Base-by-base conservation (phyloP, 2,888 invertebrate genomes). In the Vannuccia rotundouncinata region DNA sequence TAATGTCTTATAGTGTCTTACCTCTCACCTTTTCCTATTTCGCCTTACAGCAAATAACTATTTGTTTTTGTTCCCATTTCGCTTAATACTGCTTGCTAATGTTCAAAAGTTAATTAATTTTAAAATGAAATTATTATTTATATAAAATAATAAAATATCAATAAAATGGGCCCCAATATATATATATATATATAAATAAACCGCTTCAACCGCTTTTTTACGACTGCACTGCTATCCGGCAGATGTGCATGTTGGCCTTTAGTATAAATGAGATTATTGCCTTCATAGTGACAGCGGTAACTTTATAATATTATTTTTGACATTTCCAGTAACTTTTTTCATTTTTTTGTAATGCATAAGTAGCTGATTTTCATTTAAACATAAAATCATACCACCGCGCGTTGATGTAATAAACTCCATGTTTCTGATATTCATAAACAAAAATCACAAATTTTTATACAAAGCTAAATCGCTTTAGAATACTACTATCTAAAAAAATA, bases 181-280 rank as follows among this genome's bases (percentile, higher is more conserved):
- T n/a, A n/a, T n/a, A n/a, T n/a, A n/a, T n/a, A n/a, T n/a, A n/a
- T n/a, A n/a, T n/a, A n/a, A n/a, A n/a, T n/a, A n/a, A n/a, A n/a
- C 25, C 22, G 66, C 66, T 13, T 66, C 25, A 13, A 66, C 66
- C 25, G 66, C 66, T 27, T 66, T 66, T 66, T 66, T 66, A 66
- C 66, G 13, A 66, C 66, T 66, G 66, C 22, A 13, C 66, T 66
- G 66, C 25, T 66, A 66, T 66, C 66, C 22, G 66, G 66, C 66
- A 66, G 66, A 66, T 66, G 66, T 66, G 22, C 66, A 66, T 66
- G 66, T 66, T 66, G 66, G 25, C 66, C 66, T 66, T 66, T 66
- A 27, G 66, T 66, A 27, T 17, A 22, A 66, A 66, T 66, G 2
- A 66, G 25, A 66, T 66, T 5, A 66, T 66, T 66, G 22, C 66